phyloP scores from a whole-genome alignment of 2,888 invertebrate species.

The Pollenia labialis region DNA sequence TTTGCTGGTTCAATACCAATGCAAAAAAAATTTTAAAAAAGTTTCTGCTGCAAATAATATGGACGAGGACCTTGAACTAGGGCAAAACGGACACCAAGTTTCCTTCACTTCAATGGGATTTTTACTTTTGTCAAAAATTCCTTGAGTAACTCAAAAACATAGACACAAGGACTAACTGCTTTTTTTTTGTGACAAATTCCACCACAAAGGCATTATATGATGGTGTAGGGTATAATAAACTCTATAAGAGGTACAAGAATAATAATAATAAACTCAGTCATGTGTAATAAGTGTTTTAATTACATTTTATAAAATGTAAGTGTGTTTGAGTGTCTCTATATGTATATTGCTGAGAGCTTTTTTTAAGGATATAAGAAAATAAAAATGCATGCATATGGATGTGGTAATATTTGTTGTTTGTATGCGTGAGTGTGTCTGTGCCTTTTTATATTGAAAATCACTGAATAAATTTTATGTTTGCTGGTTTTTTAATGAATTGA shows the following conservation, averaged over 20 bases:
- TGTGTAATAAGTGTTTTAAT: conserved; percentile 72
- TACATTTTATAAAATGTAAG: conserved; percentile 60
- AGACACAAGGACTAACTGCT: too few relatives aligned
- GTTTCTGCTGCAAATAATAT: too few relatives aligned
- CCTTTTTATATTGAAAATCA: conserved; percentile 64
- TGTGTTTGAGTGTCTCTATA: conserved; percentile 31
- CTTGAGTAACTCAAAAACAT: too few relatives aligned
- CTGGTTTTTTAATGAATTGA: neutral
- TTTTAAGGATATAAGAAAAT: conserved; percentile 22
- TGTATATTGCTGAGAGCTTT: conserved; percentile 3
- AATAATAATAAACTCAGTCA: conserved; percentile 43
- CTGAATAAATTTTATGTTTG: conserved; percentile 57
- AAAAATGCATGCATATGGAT: conserved; percentile 26
- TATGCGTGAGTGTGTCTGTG: conserved; percentile 13
- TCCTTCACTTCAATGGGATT: too few relatives aligned
- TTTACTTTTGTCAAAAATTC: too few relatives aligned
- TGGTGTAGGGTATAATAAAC: too few relatives aligned
- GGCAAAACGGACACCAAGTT: too few relatives aligned
- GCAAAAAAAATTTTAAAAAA: too few relatives aligned
- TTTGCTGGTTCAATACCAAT: too few relatives aligned
- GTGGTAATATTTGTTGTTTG: conserved; percentile 2
- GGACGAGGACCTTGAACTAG: too few relatives aligned
- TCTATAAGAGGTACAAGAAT: conserved; percentile 9
- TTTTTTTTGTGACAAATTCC: too few relatives aligned
- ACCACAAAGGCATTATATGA: too few relatives aligned